These are phyloP conservation scores for Lepidurus apus DNA, from an alignment of 1,140 invertebrate species.

Conservation along the genomic window DNA sequence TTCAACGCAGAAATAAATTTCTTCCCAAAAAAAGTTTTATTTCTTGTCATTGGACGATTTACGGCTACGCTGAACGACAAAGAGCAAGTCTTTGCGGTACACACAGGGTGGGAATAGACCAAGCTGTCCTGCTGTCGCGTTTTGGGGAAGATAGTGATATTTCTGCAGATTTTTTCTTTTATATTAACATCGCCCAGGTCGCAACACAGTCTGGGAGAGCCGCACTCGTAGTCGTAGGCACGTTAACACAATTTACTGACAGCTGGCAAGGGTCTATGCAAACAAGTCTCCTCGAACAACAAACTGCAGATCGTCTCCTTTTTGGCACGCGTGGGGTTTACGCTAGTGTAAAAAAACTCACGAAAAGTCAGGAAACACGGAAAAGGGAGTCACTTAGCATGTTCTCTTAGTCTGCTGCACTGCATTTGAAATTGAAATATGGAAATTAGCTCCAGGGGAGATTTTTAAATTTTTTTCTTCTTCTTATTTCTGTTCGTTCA, in stretches of 20 bases:
- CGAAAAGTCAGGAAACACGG: neutral
- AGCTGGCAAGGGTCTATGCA: constrained; percentile 20
- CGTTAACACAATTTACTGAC: constrained; percentile 7
- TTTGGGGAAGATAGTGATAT: neutral
- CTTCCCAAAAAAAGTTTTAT: no score
- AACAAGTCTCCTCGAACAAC: neutral
- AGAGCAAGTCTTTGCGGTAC: no score
- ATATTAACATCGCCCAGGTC: neutral
- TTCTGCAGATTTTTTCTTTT: neutral
- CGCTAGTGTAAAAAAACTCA: neutral
- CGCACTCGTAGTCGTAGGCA: neutral
- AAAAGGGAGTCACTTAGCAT: neutral
- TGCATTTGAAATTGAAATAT: neutral
- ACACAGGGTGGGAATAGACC: neutral
- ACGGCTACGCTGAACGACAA: no score
- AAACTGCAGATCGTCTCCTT: neutral
- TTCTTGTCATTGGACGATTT: no score
- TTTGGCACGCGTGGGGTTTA: no score
- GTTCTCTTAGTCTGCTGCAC: neutral
- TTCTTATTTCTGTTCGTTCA: neutral
- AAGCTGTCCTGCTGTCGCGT: neutral
- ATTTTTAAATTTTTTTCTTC: no score
- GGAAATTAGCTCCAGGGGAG: neutral
- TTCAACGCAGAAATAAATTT: no score
- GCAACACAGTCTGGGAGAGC: neutral